A percentile compares a stretch with the other conserved stretches of the same genome.
Evolutionary conservation across 1,140 invertebrate genomes (phyloP).

Genomic region (Tribolium castaneum): DNA sequence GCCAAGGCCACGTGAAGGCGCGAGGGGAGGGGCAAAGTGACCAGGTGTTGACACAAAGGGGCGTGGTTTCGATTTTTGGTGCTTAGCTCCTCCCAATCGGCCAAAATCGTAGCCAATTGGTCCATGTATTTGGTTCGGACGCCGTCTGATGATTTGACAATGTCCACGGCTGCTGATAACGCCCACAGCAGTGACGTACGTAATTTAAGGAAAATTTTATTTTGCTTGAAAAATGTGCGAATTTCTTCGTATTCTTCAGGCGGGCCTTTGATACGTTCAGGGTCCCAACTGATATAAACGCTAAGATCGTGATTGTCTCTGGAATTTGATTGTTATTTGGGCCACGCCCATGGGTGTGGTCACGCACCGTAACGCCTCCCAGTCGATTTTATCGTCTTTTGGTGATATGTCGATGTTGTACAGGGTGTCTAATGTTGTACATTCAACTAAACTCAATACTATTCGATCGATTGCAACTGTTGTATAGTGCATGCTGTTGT

Average conservation of each 20-base stretch:
- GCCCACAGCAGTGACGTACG: slow-evolving; percentile 51
- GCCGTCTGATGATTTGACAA: slow-evolving; percentile 53
- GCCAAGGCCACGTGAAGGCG: slow-evolving; percentile 54
- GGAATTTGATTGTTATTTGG: slow-evolving; percentile 9
- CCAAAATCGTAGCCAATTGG: slow-evolving; percentile 47
- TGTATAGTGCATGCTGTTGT: slow-evolving; percentile 86
- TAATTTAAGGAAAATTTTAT: slow-evolving; percentile 57
- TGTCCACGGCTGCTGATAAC: slow-evolving; percentile 46
- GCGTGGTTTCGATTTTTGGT: slow-evolving; percentile 41
- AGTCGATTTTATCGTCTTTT: slow-evolving; percentile 65
- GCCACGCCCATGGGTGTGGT: background rate
- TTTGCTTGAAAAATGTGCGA: slow-evolving; percentile 52
- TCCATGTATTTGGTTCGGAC: slow-evolving; percentile 51
- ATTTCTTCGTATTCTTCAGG: slow-evolving; percentile 55
- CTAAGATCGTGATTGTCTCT: slow-evolving; percentile 72
- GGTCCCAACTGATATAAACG: slow-evolving; percentile 71
- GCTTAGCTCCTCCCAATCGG: slow-evolving; percentile 55
- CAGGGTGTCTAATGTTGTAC: slow-evolving; percentile 58
- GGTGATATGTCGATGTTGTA: slow-evolving; percentile 65
- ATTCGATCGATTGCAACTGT: slow-evolving; percentile 82
- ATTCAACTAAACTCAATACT: slow-evolving; percentile 78
- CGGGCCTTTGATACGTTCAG: slow-evolving; percentile 56
- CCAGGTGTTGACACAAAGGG: slow-evolving; percentile 52
- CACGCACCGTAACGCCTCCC: slow-evolving; percentile 63
- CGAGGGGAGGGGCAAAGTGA: slow-evolving; percentile 56